Evolutionary conservation across 2,113 vertebrate genomes (phyloP).

Genomic region (Athene noctua): DNA sequence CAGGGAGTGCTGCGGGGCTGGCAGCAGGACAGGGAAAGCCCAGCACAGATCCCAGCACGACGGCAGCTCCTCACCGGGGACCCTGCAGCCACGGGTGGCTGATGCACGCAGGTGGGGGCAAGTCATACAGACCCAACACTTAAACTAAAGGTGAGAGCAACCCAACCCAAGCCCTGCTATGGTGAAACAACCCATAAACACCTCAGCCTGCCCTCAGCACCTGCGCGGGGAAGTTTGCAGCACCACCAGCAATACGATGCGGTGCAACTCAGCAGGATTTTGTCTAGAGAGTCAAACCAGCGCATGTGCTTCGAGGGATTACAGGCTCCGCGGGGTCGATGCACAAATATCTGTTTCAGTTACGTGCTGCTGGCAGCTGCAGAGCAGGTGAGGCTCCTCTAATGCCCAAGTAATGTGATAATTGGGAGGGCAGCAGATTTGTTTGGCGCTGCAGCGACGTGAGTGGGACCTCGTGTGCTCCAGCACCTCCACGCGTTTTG

Average conservation of each 20-base stretch:
- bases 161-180: background rate
- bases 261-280: background rate
- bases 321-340: accelerated
- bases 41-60: background rate
- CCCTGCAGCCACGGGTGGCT: background rate
- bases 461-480: background rate
- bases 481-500: accelerated
- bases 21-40: background rate
- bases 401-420: background rate
- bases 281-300: background rate
- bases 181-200: accelerated
- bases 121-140: background rate
- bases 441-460: accelerated
- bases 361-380: background rate
- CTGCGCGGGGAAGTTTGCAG: no score
- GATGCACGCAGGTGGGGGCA: accelerated
- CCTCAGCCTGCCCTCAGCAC: background rate
- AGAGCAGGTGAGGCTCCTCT: background rate
- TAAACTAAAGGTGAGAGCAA: background rate
- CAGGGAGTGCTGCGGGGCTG: background rate
- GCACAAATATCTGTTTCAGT: background rate
- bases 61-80: no score
- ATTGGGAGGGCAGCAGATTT: background rate
- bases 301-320: accelerated
- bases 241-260: background rate